Base-by-base conservation (phyloP, 2,113 vertebrate species). In the Varanus salvator region DNA sequence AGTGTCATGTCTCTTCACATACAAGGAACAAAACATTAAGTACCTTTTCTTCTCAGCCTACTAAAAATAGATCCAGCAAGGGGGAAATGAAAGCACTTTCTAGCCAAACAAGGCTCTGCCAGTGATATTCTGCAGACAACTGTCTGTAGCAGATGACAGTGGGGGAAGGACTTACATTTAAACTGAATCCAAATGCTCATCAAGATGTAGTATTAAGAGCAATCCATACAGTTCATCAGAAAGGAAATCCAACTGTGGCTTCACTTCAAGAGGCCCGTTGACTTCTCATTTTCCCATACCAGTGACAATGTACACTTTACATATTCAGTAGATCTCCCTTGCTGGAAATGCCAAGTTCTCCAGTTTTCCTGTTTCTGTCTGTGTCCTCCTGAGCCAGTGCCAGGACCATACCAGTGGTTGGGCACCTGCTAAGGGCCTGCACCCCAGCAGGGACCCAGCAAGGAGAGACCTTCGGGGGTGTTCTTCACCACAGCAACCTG, bases 21-120 rank as follows among this genome's bases (percentile, higher is more conserved):
- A 92, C n/a, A 92, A 88, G 52, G 87, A 93, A 82, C 82, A 94
- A 95, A 95, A 92, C 89, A 76, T 89, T 93, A 90, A 93, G n/a
- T 57, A 68, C 1, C 2, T 93, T 92, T 90, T 94, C 69, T 90
- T 92, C 64, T 54, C 78, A 89, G 80, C 0, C 2, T 86, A 48
- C 89, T 90, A 90, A 93, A 95, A 94, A 91, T 80, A 94, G 90
- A 84, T 82, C 4, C 15, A 90, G 31, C 38, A 68, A 23, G 14
- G 52, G 14, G 71, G 76, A 72, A 80, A 85, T 60, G 66, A 85
- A 88, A 82, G 31, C 50, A 76, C 2, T 72, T 91, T 85, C 86
- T 34, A 91, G 48, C n/a, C 80, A 82, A 64, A 17, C 25, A 64
- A 6, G 87, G 8, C 29, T 91, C 8, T 38, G 4, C 6, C 87